phyloP scores from a whole-genome alignment of 2,797 vertebrate species.

The Trachurus trachurus region DNA sequence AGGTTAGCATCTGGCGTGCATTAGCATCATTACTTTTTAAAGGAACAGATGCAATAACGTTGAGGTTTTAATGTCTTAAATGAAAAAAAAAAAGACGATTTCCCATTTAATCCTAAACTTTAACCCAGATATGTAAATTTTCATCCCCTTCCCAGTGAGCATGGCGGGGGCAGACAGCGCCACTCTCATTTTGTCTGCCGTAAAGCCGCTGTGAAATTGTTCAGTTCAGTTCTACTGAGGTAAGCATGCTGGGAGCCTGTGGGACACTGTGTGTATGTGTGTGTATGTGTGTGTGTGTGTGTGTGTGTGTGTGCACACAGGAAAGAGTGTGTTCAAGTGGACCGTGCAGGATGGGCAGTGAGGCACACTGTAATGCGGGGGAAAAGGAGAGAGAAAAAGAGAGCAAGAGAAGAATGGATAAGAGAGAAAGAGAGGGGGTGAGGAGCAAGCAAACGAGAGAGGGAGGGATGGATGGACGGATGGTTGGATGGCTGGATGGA shows the following conservation, averaged over 20 bases:
- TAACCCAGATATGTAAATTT: constrained; percentile 42
- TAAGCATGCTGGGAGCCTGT: constrained; percentile 50
- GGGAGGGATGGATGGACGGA: not conserved
- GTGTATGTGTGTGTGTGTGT: constrained; percentile 27
- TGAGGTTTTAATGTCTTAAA: constrained; percentile 13
- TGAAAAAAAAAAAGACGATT: constrained; percentile 2
- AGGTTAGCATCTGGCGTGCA: not conserved
- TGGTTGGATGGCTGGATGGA: not conserved
- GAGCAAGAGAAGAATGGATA: constrained; percentile 55
- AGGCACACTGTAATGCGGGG: constrained; percentile 72
- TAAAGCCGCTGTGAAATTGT: constrained; percentile 43
- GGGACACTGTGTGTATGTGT: constrained; percentile 35
- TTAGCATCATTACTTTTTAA: not conserved
- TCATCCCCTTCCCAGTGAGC: not conserved
- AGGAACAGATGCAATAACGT: not conserved
- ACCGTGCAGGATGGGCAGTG: constrained; percentile 66
- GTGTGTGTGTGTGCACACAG: constrained; percentile 5
- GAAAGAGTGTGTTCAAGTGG: constrained; percentile 53
- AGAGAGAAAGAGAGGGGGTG: constrained; percentile 39
- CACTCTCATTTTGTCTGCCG: constrained; percentile 28
- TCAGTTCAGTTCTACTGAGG: constrained; percentile 52
- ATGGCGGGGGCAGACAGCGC: constrained; percentile 21
- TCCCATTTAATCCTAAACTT: constrained; percentile 15
- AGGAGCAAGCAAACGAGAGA: not conserved
- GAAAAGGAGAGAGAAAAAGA: constrained; percentile 22